Percentiles rank a stretch among this genome's conserved stretches.
These are phyloP conservation scores for Xenopus borealis DNA, from an alignment of 2,113 vertebrate species.

Conservation along the genomic window DNA sequence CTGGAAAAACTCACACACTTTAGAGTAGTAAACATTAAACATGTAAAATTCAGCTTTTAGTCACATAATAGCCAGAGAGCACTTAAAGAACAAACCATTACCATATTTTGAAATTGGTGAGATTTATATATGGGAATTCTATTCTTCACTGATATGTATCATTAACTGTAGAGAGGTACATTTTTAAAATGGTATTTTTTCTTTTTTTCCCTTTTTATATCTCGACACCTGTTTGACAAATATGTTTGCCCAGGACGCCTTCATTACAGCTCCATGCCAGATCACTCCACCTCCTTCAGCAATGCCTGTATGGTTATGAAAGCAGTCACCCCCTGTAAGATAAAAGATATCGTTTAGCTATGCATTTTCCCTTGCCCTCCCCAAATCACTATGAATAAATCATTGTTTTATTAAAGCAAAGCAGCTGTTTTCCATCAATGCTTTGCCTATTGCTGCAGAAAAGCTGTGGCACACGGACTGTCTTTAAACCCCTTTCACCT, in stretches of 20 bases:
- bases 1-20: neutral
- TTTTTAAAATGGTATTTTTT: no score
- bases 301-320: conserved; percentile 30
- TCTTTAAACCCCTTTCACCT: conserved; percentile 62
- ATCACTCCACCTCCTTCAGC: conserved; percentile 22
- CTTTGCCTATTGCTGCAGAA: conserved; percentile 49
- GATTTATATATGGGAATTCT: neutral
- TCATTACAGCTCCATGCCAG: conserved; percentile 12
- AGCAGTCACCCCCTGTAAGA: conserved; percentile 24
- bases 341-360: conserved; percentile 36
- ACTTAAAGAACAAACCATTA: neutral
- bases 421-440: conserved; percentile 67
- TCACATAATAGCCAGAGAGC: neutral
- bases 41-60: neutral
- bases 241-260: conserved; percentile 29
- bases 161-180: neutral
- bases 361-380: conserved; percentile 38
- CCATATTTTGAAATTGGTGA: no score
- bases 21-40: neutral
- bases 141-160: neutral
- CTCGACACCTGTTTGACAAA: conserved; percentile 37
- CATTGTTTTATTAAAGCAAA: conserved; percentile 71
- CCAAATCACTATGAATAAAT: conserved; percentile 69
- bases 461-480: conserved; percentile 65
- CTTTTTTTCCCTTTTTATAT: neutral